A percentile compares a stretch with the other conserved stretches of the same genome.
Evolutionary conservation across 2,888 invertebrate species (phyloP).

Genomic region (Loripinus fragilis): DNA sequence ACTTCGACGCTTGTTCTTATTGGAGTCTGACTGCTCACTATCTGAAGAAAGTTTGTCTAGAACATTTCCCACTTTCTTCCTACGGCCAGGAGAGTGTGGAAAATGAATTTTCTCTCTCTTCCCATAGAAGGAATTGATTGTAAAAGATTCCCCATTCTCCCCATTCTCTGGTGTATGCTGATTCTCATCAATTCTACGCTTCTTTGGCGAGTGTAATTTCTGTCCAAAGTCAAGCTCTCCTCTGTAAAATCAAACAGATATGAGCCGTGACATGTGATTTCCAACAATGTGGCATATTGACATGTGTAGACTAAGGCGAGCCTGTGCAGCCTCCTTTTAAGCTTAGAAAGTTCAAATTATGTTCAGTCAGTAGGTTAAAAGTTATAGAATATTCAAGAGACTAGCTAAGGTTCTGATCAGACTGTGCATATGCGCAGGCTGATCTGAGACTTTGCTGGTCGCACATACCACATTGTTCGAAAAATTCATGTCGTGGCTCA

Average conservation of each 20-base stretch:
- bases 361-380: no score
- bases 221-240: slow-evolving; percentile 54
- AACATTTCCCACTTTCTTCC: slow-evolving; percentile 54
- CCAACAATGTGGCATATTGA: no score
- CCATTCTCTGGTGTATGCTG: slow-evolving; percentile 1
- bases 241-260: slow-evolving; percentile 21
- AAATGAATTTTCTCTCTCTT: slow-evolving; percentile 59
- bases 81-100: slow-evolving; percentile 63
- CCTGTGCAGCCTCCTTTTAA: no score
- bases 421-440: no score
- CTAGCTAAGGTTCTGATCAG: no score
- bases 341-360: no score
- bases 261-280: no score
- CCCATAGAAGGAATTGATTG: slow-evolving; percentile 72
- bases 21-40: slow-evolving; percentile 47
- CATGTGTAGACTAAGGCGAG: no score
- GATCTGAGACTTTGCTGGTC: no score
- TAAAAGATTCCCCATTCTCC: slow-evolving; percentile 56
- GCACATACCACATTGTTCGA: no score
- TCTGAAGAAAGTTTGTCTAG: slow-evolving; percentile 53
- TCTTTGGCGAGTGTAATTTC: slow-evolving; percentile 52
- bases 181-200: background rate
- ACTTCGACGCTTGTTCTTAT: background rate
- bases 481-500: no score
- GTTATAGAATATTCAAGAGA: no score